Base-by-base conservation (phyloP, 2,797 vertebrate species). In the Gymnopithys bicolor region DNA sequence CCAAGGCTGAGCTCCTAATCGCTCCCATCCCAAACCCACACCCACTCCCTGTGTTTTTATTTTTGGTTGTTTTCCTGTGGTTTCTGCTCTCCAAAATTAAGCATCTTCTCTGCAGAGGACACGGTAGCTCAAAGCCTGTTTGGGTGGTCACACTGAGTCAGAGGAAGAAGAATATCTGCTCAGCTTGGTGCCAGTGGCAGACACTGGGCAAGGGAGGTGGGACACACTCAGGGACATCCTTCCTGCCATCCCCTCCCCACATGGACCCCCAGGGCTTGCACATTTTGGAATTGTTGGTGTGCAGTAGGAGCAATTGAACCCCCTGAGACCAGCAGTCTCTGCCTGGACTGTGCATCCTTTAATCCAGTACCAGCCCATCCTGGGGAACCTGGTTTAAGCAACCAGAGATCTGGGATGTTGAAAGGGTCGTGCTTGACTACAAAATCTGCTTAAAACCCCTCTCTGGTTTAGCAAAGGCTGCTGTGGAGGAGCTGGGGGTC, bases 181-280 rank as follows among this genome's bases (percentile, higher is more conserved):
- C 35, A 4, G 39, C 78, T 73, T 0, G 0, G 45, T 1, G 19
- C 39, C 0, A 0, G 43, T 60, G 48, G 32, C 10, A n/a, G 68
- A 32, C 0, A 1, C 8, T 30, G 53, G 49, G 49, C 49, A 45
- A 28, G 13, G 53, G 51, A 0, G 0, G 19, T 67, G 80, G 70
- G 60, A 45, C 7, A 8, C 0, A 0, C 33, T 23, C 1, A 6
- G 60, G 67, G 46, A 52, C 58, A 43, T 23, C 56, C 85, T 68
- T 64, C 28, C 73, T 63, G 52, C 19, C 2, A 3, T 12, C 46
- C 68, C 33, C 55, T 59, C 24, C 71, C 46, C 3, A 0, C 24
- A 2, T 10, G 2, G 1, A 0, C 15, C 19, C 46, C n/a, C 19
- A 1, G 51, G 10, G 21, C 35, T 51, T 28, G 9, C 13, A 16